A percentile compares a stretch with the other conserved stretches of the same genome.
phyloP scores from a whole-genome alignment of 1,140 invertebrate species.

The Macrocentrus cingulum region DNA sequence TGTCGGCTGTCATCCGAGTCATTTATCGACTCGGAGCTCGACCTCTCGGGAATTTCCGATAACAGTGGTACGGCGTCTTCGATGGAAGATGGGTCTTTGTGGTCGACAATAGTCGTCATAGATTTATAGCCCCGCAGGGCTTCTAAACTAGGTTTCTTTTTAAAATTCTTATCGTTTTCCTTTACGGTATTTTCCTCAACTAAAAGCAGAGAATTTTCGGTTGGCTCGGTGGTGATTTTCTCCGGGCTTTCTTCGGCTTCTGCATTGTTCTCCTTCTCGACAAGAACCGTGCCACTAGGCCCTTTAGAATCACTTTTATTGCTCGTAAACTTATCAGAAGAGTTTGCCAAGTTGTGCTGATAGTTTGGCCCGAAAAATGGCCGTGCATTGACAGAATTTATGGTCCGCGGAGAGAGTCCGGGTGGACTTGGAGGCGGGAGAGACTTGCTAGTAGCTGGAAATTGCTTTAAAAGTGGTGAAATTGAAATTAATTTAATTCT shows the following conservation, averaged over 20 bases:
- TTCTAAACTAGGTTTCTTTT: slow-evolving; percentile 1
- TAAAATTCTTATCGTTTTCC: not conserved
- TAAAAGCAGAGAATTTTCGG: not conserved
- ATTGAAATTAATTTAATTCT: slow-evolving; percentile 49
- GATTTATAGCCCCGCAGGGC: not conserved
- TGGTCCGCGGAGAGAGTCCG: slow-evolving; percentile 41
- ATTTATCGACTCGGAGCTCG: slow-evolving; percentile 24
- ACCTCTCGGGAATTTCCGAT: slow-evolving; percentile 4
- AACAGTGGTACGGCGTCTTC: slow-evolving; percentile 7
- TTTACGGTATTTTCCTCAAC: not conserved
- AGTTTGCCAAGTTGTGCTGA: not conserved
- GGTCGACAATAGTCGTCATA: not conserved
- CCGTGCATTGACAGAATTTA: slow-evolving; percentile 28
- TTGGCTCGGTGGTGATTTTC: too few relatives aligned
- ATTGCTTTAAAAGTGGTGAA: slow-evolving; percentile 53
- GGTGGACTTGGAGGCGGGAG: slow-evolving; percentile 50
- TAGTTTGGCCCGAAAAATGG: slow-evolving; percentile 20
- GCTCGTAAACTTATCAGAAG: slow-evolving; percentile 4
- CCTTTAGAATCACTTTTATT: not conserved
- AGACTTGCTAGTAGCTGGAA: slow-evolving; percentile 48
- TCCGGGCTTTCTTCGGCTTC: too few relatives aligned
- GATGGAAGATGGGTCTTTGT: not conserved
- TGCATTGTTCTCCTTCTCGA: not conserved
- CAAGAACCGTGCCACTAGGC: not conserved
- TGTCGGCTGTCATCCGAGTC: slow-evolving; percentile 54